Evolutionary conservation across 2,888 invertebrate genomes (phyloP), one percentile per base, ranked within the genome.

Genomic region (Griposia aprilina): DNA sequence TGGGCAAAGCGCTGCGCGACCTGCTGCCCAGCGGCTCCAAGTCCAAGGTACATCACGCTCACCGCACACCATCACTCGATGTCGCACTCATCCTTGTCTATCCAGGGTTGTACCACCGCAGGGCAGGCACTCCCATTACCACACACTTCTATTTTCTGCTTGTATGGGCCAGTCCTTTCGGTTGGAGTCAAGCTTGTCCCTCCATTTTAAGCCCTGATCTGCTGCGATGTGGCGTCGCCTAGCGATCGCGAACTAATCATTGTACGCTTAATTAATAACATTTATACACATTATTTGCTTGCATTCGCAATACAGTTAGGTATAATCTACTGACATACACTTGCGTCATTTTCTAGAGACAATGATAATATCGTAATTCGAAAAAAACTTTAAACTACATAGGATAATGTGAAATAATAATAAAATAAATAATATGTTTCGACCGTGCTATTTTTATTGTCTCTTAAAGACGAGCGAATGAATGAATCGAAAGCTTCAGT

Each of bases 21-120:
- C 93, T 92, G 91, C 94, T 96, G 93, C 96, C 96, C 52, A 57
- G 80, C 65, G 85, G 81, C 83, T 94, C 95, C 91, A 94, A 94
- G 91, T 90, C 88, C 90, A 96, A 96, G 96, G 96, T 96, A 91
- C 63, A 6, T 30, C 70, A 23, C 76, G 1, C n/a, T 20, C 77
- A n/a, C 41, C 75, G 15, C 52, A 41, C 72, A 26, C 13, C 23
- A 15, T 8, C 41, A 8, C 36, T 80, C 23, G 17, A 10, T 48
- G 17, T 17, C 55, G 30, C n/a, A 5, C 69, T 70, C 59, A 41
- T 20, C 52, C 3, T 6, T 30, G 65, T 30, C n/a, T n/a, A 8
- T 8, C 78, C 17, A 20, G 20, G 20, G n/a, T 17, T 26, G 41
- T 8, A 26, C 55, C 52, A 10, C 30, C 23, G 6, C 26, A n/a